These are phyloP conservation scores for Oreortyx pictus DNA, from an alignment of 2,797 vertebrate genomes.

Conservation along the genomic window DNA sequence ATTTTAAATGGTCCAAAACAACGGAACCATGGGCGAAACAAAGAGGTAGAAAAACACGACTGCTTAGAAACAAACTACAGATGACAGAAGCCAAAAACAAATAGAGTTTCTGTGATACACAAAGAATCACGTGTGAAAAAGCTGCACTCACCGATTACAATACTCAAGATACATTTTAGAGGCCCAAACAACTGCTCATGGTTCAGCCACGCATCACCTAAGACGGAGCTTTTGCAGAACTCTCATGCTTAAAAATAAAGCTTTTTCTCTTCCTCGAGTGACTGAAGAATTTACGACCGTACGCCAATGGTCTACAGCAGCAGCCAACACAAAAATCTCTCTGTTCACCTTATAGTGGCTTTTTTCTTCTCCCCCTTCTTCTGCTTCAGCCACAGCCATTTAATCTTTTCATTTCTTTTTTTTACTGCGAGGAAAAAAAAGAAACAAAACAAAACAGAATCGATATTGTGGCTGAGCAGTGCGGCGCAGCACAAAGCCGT, in stretches of 20 bases:
- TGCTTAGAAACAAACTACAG: neutral
- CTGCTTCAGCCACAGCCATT: neutral
- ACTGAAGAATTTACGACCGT: neutral
- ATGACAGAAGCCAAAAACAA: neutral
- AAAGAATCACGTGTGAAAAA: neutral
- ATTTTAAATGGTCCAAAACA: neutral
- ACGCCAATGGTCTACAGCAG: neutral
- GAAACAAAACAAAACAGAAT: neutral
- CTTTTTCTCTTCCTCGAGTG: neutral
- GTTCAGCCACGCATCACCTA: accelerated
- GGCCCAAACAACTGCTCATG: neutral
- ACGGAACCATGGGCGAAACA: neutral
- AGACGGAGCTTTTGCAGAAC: neutral
- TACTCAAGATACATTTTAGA: neutral
- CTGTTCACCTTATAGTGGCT: neutral
- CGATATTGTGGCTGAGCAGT: constrained; percentile 10
- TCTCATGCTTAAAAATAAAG: neutral
- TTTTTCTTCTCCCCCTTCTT: neutral
- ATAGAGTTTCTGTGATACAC: neutral
- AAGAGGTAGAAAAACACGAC: neutral
- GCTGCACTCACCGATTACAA: neutral
- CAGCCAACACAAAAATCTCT: neutral
- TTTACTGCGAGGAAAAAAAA: neutral
- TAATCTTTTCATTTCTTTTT: constrained; percentile 11
- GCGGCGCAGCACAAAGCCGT: neutral